A percentile compares a stretch with the other conserved stretches of the same genome.
Evolutionary conservation across 2,797 vertebrate species (phyloP).

Genomic region (Alosa sapidissima): DNA sequence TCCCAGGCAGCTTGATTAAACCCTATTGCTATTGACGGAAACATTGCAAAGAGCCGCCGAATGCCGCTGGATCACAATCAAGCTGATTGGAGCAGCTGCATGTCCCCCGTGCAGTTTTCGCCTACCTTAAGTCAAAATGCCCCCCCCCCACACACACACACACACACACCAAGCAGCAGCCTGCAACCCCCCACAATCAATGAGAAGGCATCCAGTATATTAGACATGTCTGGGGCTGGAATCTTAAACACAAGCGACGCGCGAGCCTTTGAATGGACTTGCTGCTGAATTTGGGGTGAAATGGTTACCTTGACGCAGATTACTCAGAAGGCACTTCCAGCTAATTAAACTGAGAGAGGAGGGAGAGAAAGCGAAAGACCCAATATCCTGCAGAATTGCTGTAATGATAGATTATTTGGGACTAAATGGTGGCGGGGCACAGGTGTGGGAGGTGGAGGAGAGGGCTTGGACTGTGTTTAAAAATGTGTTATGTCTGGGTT

Average conservation of each 20-base stretch:
- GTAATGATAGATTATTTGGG: slow-evolving; percentile 70
- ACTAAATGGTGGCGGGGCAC: slow-evolving; percentile 7
- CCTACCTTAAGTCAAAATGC: slow-evolving; percentile 62
- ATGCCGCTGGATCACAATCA: slow-evolving; percentile 60
- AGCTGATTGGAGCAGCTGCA: slow-evolving; percentile 59
- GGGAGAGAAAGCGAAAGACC: slow-evolving; percentile 68
- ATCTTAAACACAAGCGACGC: slow-evolving; percentile 57
- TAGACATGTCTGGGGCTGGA: slow-evolving; percentile 59
- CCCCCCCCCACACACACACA: slow-evolving; percentile 34
- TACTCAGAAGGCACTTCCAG: slow-evolving; percentile 68
- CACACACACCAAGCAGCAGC: slow-evolving; percentile 21
- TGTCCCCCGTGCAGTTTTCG: slow-evolving; percentile 49
- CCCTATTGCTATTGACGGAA: slow-evolving; percentile 70
- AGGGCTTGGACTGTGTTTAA: not conserved
- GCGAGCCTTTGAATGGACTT: slow-evolving; percentile 35
- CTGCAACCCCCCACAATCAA: slow-evolving; percentile 58
- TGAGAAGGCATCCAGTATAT: slow-evolving; percentile 67
- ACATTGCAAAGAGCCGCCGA: slow-evolving; percentile 61
- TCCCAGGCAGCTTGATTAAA: slow-evolving; percentile 77
- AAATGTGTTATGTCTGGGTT: not conserved
- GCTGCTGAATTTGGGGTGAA: slow-evolving; percentile 55
- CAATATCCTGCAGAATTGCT: slow-evolving; percentile 74
- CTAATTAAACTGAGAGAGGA: slow-evolving; percentile 67
- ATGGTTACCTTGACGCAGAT: slow-evolving; percentile 54
- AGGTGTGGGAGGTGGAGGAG: not conserved